Conservation (phyloP, 2,797 vertebrate species). For the Chaetophractus vellerosus region DNA sequence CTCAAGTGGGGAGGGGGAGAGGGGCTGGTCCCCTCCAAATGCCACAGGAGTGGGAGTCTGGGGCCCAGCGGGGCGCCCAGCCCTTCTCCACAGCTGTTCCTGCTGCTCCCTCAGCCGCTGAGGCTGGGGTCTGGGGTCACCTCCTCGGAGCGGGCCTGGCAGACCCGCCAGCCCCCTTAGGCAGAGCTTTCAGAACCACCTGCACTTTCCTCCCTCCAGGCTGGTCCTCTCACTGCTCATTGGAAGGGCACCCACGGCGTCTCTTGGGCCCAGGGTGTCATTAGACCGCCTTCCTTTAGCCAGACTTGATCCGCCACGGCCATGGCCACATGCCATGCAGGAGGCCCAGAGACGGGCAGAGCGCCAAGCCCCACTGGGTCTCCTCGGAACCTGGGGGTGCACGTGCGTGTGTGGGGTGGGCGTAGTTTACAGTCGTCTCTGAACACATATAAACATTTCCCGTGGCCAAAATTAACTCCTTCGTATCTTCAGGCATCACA, state of each 20-base stretch:
- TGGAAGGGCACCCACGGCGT: not conserved
- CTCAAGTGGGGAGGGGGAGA: not conserved
- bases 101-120: not conserved
- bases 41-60: not conserved
- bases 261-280: accelerated
- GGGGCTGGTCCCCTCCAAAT: not conserved
- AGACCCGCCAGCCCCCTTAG: not conserved
- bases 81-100: not conserved
- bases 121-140: not conserved
- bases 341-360: not conserved
- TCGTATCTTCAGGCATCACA: not conserved
- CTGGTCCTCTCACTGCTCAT: not conserved
- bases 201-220: not conserved
- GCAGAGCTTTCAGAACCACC: not conserved
- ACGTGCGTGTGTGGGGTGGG: too few species aligned
- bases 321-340: accelerated
- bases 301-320: not conserved
- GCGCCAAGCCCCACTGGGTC: not conserved
- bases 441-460: not conserved
- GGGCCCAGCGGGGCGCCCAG: too few species aligned
- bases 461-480: not conserved
- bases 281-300: not conserved
- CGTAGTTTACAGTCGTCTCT: not conserved
- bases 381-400: not conserved
- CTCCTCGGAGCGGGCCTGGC: not conserved